Evolutionary conservation across 2,113 vertebrate species (phyloP).

Genomic region (Mastomys natalensis): DNA sequence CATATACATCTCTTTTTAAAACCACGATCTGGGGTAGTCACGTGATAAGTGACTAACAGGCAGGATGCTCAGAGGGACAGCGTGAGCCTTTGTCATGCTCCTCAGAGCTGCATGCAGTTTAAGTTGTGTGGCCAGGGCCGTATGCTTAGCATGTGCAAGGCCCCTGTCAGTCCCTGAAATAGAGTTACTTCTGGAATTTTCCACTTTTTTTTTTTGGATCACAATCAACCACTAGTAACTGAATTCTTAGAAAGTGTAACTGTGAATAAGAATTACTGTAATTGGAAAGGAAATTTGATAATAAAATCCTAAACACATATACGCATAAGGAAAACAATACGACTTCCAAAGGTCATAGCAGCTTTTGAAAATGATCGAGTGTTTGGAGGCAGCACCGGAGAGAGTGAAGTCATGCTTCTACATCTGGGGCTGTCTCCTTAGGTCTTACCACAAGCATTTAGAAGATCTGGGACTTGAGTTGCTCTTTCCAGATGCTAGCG

Average conservation of each 20-base stretch:
- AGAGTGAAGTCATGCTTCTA: constrained; percentile 18
- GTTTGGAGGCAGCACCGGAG: constrained; percentile 25
- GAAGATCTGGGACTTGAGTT: constrained; percentile 92
- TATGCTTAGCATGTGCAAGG: background rate
- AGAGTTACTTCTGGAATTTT: background rate
- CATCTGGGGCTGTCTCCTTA: constrained; percentile 80
- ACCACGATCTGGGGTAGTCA: background rate
- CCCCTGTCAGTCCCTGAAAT: background rate
- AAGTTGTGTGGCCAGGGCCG: background rate
- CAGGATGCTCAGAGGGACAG: background rate
- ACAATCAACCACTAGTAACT: background rate
- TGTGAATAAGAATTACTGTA: background rate
- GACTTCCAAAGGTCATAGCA: constrained; percentile 38
- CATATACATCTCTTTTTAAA: background rate
- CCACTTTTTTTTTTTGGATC: background rate
- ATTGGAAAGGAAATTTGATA: constrained; percentile 68
- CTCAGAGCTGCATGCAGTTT: background rate
- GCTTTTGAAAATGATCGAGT: constrained; percentile 57
- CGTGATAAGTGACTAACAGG: background rate
- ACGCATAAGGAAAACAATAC: constrained; percentile 55
- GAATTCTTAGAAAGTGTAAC: constrained; percentile 11
- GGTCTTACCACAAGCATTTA: constrained; percentile 90
- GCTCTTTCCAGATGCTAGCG: constrained; percentile 87
- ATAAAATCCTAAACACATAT: constrained; percentile 46
- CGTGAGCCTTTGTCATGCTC: background rate